These are phyloP conservation scores for Scaptomyza polygonia DNA, from an alignment of 2,888 invertebrate genomes.

Conservation along the genomic window DNA sequence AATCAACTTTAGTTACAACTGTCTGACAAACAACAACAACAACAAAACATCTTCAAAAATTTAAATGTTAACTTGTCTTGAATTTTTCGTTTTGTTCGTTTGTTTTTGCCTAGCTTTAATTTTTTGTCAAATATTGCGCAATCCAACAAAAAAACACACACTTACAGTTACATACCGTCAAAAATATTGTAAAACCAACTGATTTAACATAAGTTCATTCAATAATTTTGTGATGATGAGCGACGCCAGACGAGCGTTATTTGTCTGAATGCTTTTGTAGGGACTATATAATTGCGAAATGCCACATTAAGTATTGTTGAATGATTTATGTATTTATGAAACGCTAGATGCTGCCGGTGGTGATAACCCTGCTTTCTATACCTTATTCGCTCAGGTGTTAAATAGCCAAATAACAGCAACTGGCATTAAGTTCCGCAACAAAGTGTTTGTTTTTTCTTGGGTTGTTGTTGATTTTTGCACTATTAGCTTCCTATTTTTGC, in stretches of 20 bases:
- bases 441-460: conserved; percentile 51
- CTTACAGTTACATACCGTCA: conserved; percentile 75
- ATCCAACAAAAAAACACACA: conserved; percentile 29
- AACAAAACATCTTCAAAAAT: conserved; percentile 34
- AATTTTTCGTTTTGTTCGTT: conserved; percentile 42
- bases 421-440: conserved; percentile 68
- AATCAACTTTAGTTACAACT: conserved; percentile 58
- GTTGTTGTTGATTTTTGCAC: conserved; percentile 60
- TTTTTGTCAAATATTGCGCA: conserved; percentile 41
- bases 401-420: conserved; percentile 40
- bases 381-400: conserved; percentile 70
- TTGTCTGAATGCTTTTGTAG: conserved; percentile 10
- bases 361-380: conserved; percentile 37
- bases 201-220: conserved; percentile 75
- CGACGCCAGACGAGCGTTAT: conserved; percentile 38
- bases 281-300: conserved; percentile 55
- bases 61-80: conserved; percentile 64
- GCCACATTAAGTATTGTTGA: conserved; percentile 37
- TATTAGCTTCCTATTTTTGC: conserved; percentile 73
- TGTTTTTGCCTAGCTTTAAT: conserved; percentile 14
- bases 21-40: conserved; percentile 4
- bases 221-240: conserved; percentile 70
- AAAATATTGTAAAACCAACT: conserved; percentile 57
- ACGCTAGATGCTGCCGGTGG: conserved; percentile 12
- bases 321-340: conserved; percentile 28